A percentile compares a stretch with the other conserved stretches of the same genome.
phyloP scores from a whole-genome alignment of 2,888 invertebrate genomes.

The Drosophila cognata region DNA sequence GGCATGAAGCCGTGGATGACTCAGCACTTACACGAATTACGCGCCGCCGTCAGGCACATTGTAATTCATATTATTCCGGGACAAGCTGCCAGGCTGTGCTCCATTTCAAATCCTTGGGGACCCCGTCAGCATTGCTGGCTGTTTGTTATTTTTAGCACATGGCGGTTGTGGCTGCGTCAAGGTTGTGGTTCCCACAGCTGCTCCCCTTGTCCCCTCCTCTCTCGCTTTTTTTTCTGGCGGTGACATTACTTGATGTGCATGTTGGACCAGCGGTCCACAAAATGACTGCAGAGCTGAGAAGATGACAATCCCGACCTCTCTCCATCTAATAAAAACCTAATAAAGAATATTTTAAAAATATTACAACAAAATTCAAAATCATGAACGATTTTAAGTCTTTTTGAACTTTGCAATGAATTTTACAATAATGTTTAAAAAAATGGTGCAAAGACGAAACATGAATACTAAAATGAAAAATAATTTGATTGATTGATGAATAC shows the following conservation, averaged over 20 bases:
- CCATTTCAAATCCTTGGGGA: conserved; percentile 68
- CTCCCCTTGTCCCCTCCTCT: not conserved
- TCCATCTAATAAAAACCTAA: not conserved
- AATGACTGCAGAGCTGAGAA: not conserved
- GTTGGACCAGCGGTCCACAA: conserved; percentile 31
- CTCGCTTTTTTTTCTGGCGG: conserved; percentile 16
- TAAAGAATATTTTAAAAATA: not conserved
- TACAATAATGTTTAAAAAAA: no score
- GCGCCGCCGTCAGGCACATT: conserved; percentile 63
- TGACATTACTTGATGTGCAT: conserved; percentile 23
- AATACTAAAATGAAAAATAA: not conserved
- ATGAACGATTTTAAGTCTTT: no score
- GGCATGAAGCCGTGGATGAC: conserved; percentile 11
- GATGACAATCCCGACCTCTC: not conserved
- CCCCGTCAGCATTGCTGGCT: conserved; percentile 20
- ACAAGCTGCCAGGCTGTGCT: conserved; percentile 9
- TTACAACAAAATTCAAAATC: not conserved
- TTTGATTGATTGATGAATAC: not conserved
- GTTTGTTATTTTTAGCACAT: conserved; percentile 52
- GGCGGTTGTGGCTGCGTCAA: conserved; percentile 26
- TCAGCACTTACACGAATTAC: conserved; percentile 71
- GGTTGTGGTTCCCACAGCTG: conserved; percentile 20
- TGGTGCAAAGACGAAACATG: no score
- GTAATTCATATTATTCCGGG: conserved; percentile 74
- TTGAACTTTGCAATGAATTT: no score